Evolutionary conservation across 1,140 invertebrate genomes (phyloP).

Genomic region (Lycorma delicatula): DNA sequence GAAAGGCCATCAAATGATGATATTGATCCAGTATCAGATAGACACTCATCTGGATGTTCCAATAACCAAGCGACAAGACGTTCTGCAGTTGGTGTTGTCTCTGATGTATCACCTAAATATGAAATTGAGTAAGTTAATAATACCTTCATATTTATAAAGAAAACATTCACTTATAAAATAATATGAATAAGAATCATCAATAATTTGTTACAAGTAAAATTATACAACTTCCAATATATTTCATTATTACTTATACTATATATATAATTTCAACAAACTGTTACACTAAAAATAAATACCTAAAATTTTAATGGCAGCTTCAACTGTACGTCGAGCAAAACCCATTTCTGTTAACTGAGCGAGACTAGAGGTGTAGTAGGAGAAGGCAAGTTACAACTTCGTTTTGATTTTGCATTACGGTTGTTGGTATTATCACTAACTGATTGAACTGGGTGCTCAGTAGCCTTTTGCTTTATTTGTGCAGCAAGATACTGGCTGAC

Average conservation of each 20-base stretch:
- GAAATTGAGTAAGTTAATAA: too few relatives aligned
- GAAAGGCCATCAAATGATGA: slow-evolving; percentile 50
- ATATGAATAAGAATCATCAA: too few relatives aligned
- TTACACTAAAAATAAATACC: slow-evolving; percentile 38
- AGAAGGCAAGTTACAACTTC: slow-evolving; percentile 20
- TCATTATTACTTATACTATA: too few relatives aligned
- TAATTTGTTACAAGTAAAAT: too few relatives aligned
- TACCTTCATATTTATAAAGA: too few relatives aligned
- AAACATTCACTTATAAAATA: too few relatives aligned
- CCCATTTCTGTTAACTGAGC: slow-evolving; percentile 89
- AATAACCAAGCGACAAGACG: slow-evolving; percentile 74
- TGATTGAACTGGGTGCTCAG: slow-evolving; percentile 28
- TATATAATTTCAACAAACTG: too few relatives aligned
- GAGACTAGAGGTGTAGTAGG: too few relatives aligned
- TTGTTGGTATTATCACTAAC: slow-evolving; percentile 31
- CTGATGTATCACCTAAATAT: slow-evolving; percentile 17
- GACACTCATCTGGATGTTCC: slow-evolving; percentile 58
- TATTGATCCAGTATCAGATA: slow-evolving; percentile 45
- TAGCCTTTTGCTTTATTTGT: slow-evolving; percentile 36
- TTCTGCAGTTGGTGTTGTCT: slow-evolving; percentile 40
- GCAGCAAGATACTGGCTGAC: slow-evolving; percentile 75
- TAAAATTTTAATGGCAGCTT: slow-evolving; percentile 70
- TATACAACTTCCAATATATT: too few relatives aligned
- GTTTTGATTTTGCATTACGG: not conserved
- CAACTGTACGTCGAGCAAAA: slow-evolving; percentile 72